phyloP scores from a whole-genome alignment of 2,113 vertebrate genomes.

The Cyrtonyx montezumae region DNA sequence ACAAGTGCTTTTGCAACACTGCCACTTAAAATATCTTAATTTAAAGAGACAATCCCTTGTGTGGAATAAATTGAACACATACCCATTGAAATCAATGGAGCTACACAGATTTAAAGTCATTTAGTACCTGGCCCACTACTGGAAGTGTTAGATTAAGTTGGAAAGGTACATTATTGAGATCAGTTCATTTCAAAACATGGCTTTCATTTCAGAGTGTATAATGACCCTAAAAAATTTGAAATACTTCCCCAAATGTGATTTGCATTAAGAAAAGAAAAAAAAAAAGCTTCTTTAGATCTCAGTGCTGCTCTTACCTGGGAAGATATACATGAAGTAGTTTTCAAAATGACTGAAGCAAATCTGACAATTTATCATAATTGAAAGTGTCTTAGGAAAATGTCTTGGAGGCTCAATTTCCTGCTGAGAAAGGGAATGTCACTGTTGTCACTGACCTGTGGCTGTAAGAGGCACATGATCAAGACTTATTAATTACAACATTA shows the following conservation, averaged over 20 bases:
- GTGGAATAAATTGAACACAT: constrained; percentile 23
- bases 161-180: constrained; percentile 4
- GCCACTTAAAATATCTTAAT: constrained; percentile 20
- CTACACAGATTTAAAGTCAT: constrained; percentile 44
- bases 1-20: neutral
- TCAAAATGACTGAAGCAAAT: constrained; percentile 65
- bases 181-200: neutral
- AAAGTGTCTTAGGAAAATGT: constrained; percentile 61
- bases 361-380: constrained; percentile 65
- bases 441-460: constrained; percentile 64
- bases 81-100: constrained; percentile 38
- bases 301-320: constrained; percentile 12
- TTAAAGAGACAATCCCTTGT: constrained; percentile 1
- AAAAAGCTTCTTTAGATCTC: neutral
- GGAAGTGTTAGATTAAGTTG: constrained; percentile 51
- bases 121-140: constrained; percentile 6
- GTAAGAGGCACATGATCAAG: constrained; percentile 40
- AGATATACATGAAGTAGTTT: constrained; percentile 15
- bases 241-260: neutral
- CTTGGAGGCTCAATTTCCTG: constrained; percentile 65
- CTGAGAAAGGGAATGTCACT: constrained; percentile 60
- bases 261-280: neutral
- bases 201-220: constrained; percentile 29
- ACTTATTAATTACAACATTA: constrained; percentile 69
- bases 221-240: constrained; percentile 3